phyloP scores from a whole-genome alignment of 2,797 vertebrate genomes.

The Paratrypauchen microcephalus region DNA sequence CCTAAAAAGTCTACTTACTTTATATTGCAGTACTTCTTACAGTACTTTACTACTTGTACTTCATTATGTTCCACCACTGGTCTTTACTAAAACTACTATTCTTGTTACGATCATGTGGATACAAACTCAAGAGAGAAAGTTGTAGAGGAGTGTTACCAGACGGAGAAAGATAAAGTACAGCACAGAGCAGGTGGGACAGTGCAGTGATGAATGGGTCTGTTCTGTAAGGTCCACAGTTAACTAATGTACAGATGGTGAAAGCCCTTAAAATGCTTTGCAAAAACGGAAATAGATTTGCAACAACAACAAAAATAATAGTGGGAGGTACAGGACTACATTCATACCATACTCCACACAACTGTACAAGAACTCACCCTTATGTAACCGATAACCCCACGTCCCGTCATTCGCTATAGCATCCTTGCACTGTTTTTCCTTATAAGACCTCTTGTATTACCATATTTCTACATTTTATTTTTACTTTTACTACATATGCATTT shows the following conservation, averaged over 20 bases:
- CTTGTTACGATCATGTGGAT: background rate
- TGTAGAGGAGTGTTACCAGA: background rate
- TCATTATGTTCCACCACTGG: no score
- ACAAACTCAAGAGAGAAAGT: slow-evolving; percentile 2
- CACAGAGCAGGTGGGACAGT: slow-evolving; percentile 49
- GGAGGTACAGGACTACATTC: no score
- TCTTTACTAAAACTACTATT: no score
- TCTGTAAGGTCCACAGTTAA: slow-evolving; percentile 24
- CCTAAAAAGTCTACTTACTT: no score
- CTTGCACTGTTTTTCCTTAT: no score
- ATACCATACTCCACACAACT: no score
- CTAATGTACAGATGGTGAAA: slow-evolving; percentile 33
- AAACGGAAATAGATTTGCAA: slow-evolving; percentile 43
- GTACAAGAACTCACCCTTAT: no score
- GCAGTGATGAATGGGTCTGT: slow-evolving; percentile 47
- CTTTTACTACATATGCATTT: no score
- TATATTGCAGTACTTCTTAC: background rate
- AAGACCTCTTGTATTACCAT: no score
- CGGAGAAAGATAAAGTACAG: slow-evolving; percentile 7
- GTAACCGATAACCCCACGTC: no score
- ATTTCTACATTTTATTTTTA: no score
- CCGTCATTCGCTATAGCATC: no score
- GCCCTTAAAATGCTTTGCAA: slow-evolving; percentile 26
- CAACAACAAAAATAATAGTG: slow-evolving; percentile 15
- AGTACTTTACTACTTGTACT: background rate